Evolutionary conservation across 2,888 invertebrate species (phyloP), one percentile per base, ranked within the genome.

Genomic region (Argyresthia albistria): DNA sequence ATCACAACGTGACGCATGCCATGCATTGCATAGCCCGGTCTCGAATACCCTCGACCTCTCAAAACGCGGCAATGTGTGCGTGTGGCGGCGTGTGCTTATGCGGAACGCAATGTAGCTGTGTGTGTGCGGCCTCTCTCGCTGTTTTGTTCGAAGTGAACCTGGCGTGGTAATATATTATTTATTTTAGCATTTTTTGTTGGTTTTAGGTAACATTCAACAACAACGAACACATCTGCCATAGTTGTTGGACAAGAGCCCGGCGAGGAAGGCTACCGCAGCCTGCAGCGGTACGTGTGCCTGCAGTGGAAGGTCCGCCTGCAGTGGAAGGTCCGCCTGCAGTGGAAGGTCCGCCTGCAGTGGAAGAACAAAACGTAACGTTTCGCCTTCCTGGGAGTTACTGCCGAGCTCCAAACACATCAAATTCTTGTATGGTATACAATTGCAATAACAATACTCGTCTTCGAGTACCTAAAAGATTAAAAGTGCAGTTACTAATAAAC

Each of bases 181-280:
- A 25, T 25, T 25, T 25, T 25, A 25, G 25, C 25, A 25, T 25
- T 25, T 25, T 25, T 25, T 25, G 25, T 25, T 25, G 25, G 25
- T 25, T 25, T 25, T 25, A 25, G 25, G 25, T 25, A 25, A 25
- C 25, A 25, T 25, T 25, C 25, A 25, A 25, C 25, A 25, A 25
- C 25, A 25, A 25, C 25, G 25, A 25, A 25, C 25, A 25, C 25
- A 25, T 25, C 25, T 25, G 25, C 25, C 25, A 25, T 25, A 25
- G 25, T 49, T 53, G 53, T 53, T 53, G 53, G 53, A 49, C 53
- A 53, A 50, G 49, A 53, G 53, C 53, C 50, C 53, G 49, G 43
- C 53, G 46, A 43, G 53, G 53, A 45, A 49, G 43, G 45, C 53
- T 53, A 14, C 53, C 45, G 15, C 45, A 49, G 48, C 53, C 42